These are phyloP conservation scores for Himalopsyche tibetana DNA, from an alignment of 2,888 invertebrate species.

Conservation along the genomic window DNA sequence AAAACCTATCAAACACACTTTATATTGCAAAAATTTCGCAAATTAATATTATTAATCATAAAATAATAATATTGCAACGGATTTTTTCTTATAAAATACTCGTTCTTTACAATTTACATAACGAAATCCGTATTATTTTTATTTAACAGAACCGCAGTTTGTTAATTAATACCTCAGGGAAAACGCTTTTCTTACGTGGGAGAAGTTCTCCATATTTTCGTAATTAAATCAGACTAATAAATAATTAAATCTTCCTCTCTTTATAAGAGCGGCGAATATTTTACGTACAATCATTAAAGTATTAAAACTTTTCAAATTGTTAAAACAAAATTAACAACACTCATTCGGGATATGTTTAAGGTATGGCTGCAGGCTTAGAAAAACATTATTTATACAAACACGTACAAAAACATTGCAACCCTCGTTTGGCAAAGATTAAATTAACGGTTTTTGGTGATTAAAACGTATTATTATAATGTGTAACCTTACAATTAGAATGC, in stretches of 20 bases:
- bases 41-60: too few species aligned
- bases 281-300: neutral
- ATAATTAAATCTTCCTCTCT: neutral
- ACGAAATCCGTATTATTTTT: too few species aligned
- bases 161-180: conserved; percentile 24
- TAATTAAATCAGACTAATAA: conserved; percentile 2
- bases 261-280: neutral
- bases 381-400: neutral
- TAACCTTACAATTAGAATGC: too few species aligned
- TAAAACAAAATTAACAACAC: neutral
- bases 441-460: too few species aligned
- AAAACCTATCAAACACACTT: too few species aligned
- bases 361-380: neutral
- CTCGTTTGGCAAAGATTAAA: too few species aligned
- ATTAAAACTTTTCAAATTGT: neutral
- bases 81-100: too few species aligned
- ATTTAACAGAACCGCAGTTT: too few species aligned
- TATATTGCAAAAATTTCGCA: too few species aligned
- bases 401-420: neutral
- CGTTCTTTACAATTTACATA: too few species aligned
- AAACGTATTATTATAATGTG: too few species aligned
- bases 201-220: neutral
- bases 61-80: too few species aligned
- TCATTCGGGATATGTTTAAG: neutral
- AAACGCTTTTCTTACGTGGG: neutral